Base-by-base conservation (phyloP, 2,797 vertebrate species). In the Phalloptychus januarius region DNA sequence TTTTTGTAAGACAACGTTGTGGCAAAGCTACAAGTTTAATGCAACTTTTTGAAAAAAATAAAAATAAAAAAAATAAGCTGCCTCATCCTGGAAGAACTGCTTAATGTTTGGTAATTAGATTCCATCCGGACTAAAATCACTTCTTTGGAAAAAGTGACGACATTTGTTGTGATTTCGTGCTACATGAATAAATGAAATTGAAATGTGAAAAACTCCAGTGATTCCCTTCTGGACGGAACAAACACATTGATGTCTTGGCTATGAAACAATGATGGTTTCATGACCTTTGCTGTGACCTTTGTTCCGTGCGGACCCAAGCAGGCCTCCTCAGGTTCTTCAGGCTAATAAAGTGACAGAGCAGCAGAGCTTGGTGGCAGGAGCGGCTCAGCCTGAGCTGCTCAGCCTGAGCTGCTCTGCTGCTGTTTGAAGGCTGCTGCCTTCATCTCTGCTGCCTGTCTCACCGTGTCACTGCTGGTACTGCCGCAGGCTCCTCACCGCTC, bases 391-490 rank as follows among this genome's bases (percentile, higher is more conserved):
- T n/a, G n/a, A n/a, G n/a, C n/a, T n/a, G n/a, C 50, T 40, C 36
- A 18, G 3, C 42, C 25, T 58, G 20, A 11, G 31, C 36, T 56
- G 12, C 54, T 56, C 48, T n/a, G 36, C 54, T 74, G 38, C 54
- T 61, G 54, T 58, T 28, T 74, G 52, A 74, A 31, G n/a, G n/a
- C 54, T 44, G 52, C 44, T 13, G 52, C n/a, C 73, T 58, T 45
- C 33, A 58, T 74, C 52, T 61, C 52, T 61, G 72, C 33, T 74
- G 25, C 28, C 72, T 56, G 52, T 15, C 67, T 70, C 67, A 70
- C 40, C 40, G 28, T 70, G 67, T 61, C 73, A 61, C 73, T 74
- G 52, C 72, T 56, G 50, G 72, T 74, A 42, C 38, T 42, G 72
- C 73, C 23, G n/a, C 54, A 20, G 72, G 73, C 38, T 74, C 54